Evolutionary conservation across 2,888 invertebrate species (phyloP), one percentile per base, ranked within the genome.

Genomic region (Ichneumoninae sp.): DNA sequence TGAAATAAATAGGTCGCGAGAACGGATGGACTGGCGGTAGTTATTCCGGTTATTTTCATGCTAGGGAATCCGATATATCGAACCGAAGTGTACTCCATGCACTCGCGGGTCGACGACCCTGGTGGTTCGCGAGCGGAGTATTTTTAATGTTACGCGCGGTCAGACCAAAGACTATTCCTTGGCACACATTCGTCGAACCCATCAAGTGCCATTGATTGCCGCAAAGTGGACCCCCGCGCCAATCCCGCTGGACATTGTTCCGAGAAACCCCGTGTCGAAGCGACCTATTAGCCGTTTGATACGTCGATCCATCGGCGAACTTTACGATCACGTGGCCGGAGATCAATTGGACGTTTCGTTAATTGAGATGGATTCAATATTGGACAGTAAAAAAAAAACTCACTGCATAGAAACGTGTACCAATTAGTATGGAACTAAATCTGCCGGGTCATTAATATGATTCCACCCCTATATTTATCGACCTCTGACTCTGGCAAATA

Each of bases 71-170:
- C 79, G 69, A 75, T 76, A 86, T 69, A 83, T 68, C 50, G 54
- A 33, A 50, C 19, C 50, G 70, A 66, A 47, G 26, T 36, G 78
- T 40, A 19, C 66, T 22, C 54, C 30, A 50, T 70, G 82, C 70
- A 63, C 36, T 69, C 70, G 44, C 74, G 81, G 79, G 83, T 85
- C 81, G 47, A 79, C 63, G 81, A 74, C 76, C 85, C 36, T 26
- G 47, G 44, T 50, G 69, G 86, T 87, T 77, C 77, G 88, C 88
- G 88, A 88, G 88, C 90, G 87, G 90, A 91, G 90, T 91, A 91
- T 91, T 91, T 92, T 91, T 92, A 92, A 92, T 91, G 89, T 90
- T 19, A 76, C 10, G 22, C 47, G 89, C 90, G 89, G 90, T 73
- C 87, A 86, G 88, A 90, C 88, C 90, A 89, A 91, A 91, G 89